Conservation (phyloP, 2,797 vertebrate species). For the Chrosomus eos region DNA sequence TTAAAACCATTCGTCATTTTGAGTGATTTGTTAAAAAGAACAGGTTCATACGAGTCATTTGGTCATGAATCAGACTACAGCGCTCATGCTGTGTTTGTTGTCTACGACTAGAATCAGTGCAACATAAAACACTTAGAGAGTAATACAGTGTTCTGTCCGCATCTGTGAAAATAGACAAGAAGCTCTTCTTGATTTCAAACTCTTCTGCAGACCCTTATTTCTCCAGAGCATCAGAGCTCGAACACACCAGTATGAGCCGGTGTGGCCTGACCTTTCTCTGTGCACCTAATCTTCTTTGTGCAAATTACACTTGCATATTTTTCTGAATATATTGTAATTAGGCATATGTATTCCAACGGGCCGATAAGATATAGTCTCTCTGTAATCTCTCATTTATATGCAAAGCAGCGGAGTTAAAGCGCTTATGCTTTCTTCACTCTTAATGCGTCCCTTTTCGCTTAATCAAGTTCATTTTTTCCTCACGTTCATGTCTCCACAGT, state of each 20-base stretch:
- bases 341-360: conserved; percentile 85
- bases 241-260: conserved; percentile 6
- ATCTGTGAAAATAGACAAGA: not conserved
- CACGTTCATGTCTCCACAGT: conserved; percentile 54
- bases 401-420: conserved; percentile 83
- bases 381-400: conserved; percentile 92
- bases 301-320: conserved; percentile 84
- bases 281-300: conserved; percentile 85
- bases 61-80: not conserved
- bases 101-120: not conserved
- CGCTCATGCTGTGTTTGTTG: not conserved
- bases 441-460: conserved; percentile 78
- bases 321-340: conserved; percentile 89
- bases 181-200: not conserved
- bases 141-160: not conserved
- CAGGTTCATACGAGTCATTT: not conserved
- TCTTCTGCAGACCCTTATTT: conserved; percentile 49
- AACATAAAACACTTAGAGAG: not conserved
- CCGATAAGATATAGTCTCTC: conserved; percentile 82
- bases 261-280: conserved; percentile 78
- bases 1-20: not conserved
- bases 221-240: conserved; percentile 10
- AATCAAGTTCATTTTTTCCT: conserved; percentile 77
- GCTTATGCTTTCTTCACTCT: conserved; percentile 84
- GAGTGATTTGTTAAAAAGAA: not conserved